These are phyloP conservation scores for Brachyhypopomus occidentalis DNA, from an alignment of 2,113 vertebrate species.

Conservation along the genomic window DNA sequence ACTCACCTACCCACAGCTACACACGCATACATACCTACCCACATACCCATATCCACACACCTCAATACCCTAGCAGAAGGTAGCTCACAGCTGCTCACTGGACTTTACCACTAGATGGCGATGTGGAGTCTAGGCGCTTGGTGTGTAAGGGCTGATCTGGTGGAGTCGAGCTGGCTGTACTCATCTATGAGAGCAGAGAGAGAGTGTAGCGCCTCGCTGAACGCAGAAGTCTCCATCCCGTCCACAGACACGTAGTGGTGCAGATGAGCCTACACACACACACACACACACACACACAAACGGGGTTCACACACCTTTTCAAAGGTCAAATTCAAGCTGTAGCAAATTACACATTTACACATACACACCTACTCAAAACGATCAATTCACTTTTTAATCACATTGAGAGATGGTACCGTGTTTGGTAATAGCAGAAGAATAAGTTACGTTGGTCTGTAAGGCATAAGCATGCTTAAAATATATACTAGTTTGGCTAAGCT, in stretches of 20 bases:
- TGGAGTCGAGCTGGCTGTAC: slow-evolving; percentile 82
- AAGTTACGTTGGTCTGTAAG: too few species aligned
- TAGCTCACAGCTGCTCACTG: too few species aligned
- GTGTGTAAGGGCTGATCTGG: slow-evolving; percentile 65
- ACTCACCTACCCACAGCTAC: too few species aligned
- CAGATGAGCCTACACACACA: slow-evolving; percentile 84
- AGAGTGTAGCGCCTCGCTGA: slow-evolving; percentile 83
- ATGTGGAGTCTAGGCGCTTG: slow-evolving; percentile 79
- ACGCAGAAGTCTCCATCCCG: slow-evolving; percentile 87
- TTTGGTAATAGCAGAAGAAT: too few species aligned
- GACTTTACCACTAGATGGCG: slow-evolving; percentile 65
- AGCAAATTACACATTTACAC: neutral
- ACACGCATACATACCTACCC: too few species aligned
- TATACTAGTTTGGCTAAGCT: too few species aligned
- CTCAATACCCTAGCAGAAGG: too few species aligned
- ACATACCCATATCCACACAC: too few species aligned
- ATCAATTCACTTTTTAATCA: too few species aligned
- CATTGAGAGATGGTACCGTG: too few species aligned
- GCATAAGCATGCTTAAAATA: too few species aligned
- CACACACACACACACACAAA: slow-evolving; percentile 9
- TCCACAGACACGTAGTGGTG: slow-evolving; percentile 92
- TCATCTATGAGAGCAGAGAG: slow-evolving; percentile 87
- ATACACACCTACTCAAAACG: neutral
- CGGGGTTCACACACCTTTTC: neutral
- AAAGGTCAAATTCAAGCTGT: too few species aligned